Percentiles rank a stretch among this genome's conserved stretches.
Evolutionary conservation across 2,888 invertebrate genomes (phyloP).

Genomic region (Sarcophaga rosellei): DNA sequence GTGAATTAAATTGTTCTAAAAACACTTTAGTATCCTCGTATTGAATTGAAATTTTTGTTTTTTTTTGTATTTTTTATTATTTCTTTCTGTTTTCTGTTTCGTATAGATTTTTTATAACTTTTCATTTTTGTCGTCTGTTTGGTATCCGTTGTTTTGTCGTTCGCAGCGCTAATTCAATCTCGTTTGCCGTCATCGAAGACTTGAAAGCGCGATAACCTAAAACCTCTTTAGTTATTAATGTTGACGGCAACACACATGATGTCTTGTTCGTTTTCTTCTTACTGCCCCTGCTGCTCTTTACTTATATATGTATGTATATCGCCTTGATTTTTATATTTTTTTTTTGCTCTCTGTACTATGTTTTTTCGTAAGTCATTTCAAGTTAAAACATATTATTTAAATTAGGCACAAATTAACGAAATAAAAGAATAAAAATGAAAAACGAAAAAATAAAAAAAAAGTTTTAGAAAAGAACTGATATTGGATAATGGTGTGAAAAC

Average conservation of each 20-base stretch:
- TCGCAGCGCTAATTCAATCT: constrained; percentile 62
- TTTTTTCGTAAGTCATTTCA: constrained; percentile 45
- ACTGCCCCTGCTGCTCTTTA: not conserved
- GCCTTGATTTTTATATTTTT: not conserved
- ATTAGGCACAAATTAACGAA: constrained; percentile 52
- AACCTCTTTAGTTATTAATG: constrained; percentile 65
- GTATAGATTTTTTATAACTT: constrained; percentile 22
- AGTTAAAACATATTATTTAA: constrained; percentile 57
- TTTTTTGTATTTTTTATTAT: not conserved
- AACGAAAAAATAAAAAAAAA: not conserved
- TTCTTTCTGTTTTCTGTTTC: constrained; percentile 5
- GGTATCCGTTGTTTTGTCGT: constrained; percentile 45
- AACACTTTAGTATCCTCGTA: constrained; percentile 69
- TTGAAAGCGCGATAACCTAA: constrained; percentile 69
- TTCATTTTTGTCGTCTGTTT: constrained; percentile 30
- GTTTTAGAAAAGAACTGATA: not conserved
- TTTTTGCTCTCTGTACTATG: not conserved
- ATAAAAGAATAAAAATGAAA: constrained; percentile 10
- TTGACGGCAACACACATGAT: constrained; percentile 52
- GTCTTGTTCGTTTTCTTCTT: constrained; percentile 44
- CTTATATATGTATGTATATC: not conserved
- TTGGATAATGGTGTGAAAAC: constrained; percentile 57
- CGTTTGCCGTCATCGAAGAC: constrained; percentile 67
- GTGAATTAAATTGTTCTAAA: constrained; percentile 81
- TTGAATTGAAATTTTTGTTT: constrained; percentile 31